phyloP scores from a whole-genome alignment of 2,113 vertebrate species.

The Labrus mixtus region DNA sequence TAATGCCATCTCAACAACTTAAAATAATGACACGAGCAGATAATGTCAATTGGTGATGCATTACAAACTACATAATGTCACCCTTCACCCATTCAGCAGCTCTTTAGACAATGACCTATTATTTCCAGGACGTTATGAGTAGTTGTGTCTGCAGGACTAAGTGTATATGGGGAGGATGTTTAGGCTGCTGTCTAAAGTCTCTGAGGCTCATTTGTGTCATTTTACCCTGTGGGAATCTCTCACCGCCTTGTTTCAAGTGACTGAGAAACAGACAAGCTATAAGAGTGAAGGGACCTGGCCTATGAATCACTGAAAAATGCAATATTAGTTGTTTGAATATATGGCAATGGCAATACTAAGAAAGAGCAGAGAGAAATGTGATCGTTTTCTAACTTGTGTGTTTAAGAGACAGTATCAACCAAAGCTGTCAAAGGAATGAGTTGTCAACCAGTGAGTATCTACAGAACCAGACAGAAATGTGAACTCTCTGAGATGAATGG shows the following conservation, averaged over 20 bases:
- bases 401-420: not conserved
- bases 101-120: not conserved
- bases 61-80: not conserved
- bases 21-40: not conserved
- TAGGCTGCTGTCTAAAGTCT: conserved; percentile 12
- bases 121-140: conserved; percentile 5
- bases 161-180: not conserved
- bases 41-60: not conserved
- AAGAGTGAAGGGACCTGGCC: not conserved
- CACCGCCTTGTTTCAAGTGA: not conserved
- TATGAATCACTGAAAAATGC: conserved; percentile 5
- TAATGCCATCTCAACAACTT: not conserved
- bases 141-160: not conserved
- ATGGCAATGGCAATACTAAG: not conserved
- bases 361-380: not conserved
- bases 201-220: conserved; percentile 11
- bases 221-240: conserved; percentile 23
- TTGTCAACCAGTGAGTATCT: not conserved
- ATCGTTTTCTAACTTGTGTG: not conserved
- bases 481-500: not conserved
- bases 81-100: not conserved
- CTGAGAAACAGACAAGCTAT: not conserved
- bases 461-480: not conserved
- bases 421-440: not conserved
- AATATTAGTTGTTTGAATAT: not conserved